A percentile compares a stretch with the other conserved stretches of the same genome.
phyloP scores from a whole-genome alignment of 2,888 invertebrate genomes.

The Caenorhabditis doughertyi region DNA sequence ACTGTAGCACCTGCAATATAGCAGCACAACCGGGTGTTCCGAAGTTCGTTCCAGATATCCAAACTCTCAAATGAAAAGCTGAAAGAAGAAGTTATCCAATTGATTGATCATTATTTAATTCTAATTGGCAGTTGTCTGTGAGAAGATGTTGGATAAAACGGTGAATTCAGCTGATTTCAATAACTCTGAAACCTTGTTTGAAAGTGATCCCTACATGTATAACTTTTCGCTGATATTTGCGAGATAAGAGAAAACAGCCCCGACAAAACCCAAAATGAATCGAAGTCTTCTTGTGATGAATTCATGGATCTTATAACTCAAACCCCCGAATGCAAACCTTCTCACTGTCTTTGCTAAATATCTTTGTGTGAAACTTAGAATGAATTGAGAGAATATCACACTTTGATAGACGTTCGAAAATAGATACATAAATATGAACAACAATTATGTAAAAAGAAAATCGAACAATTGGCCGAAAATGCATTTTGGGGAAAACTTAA shows the following conservation, averaged over 20 bases:
- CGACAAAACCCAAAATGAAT: too few relatives aligned
- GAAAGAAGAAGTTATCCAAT: slow-evolving; percentile 15
- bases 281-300: too few relatives aligned
- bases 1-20: too few relatives aligned
- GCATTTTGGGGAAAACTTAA: slow-evolving; percentile 38
- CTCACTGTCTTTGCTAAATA: not conserved
- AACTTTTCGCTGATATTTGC: too few relatives aligned
- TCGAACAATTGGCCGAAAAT: slow-evolving; percentile 39
- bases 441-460: slow-evolving; percentile 5
- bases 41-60: slow-evolving; percentile 24
- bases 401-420: slow-evolving; percentile 30
- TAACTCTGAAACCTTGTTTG: not conserved
- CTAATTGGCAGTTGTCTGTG: slow-evolving; percentile 30
- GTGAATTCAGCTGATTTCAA: slow-evolving; percentile 2
- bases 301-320: too few relatives aligned
- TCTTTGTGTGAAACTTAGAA: not conserved
- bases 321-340: too few relatives aligned
- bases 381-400: slow-evolving; percentile 29
- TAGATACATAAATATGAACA: slow-evolving; percentile 55
- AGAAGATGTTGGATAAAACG: slow-evolving; percentile 39
- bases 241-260: too few relatives aligned
- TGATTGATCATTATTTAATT: slow-evolving; percentile 26
- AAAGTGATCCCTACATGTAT: too few relatives aligned
- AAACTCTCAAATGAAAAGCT: slow-evolving; percentile 11
- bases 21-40: too few relatives aligned